Conservation (phyloP, 2,113 vertebrate genomes). For the Crotophaga sulcirostris region DNA sequence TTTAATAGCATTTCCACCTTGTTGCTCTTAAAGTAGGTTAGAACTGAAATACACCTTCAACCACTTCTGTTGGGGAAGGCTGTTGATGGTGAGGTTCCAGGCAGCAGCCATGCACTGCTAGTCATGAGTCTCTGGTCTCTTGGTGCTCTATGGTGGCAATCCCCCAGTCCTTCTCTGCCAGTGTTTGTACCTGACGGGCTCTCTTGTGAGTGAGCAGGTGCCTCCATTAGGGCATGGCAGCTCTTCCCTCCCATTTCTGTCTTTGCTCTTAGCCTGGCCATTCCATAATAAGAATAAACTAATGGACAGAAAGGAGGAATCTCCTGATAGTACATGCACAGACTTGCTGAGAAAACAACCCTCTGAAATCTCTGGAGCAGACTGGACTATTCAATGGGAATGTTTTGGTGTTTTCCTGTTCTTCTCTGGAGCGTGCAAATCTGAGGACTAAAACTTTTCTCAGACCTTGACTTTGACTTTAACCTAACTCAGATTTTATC, state of each 20-base stretch:
- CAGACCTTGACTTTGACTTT: background rate
- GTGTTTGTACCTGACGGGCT: background rate
- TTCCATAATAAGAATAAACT: background rate
- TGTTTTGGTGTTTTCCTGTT: background rate
- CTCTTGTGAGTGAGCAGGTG: rapidly evolving
- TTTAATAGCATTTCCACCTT: background rate
- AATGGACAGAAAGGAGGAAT: background rate
- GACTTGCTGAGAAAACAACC: background rate
- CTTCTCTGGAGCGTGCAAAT: background rate
- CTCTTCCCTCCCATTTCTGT: background rate
- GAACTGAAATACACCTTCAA: background rate
- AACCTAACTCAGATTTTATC: background rate
- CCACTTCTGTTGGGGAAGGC: background rate
- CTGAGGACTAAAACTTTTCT: background rate
- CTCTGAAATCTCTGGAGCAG: rapidly evolving
- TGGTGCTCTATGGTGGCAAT: too few species aligned
- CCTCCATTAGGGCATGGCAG: rapidly evolving
- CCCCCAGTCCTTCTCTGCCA: too few species aligned
- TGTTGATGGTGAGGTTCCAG: background rate
- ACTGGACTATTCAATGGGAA: background rate
- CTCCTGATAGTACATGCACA: background rate
- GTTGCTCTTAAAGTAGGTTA: background rate
- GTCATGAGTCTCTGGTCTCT: rapidly evolving
- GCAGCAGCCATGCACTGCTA: rapidly evolving
- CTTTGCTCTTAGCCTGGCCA: background rate